Base-by-base conservation (phyloP, 1,140 invertebrate genomes). In the Proales similis region DNA sequence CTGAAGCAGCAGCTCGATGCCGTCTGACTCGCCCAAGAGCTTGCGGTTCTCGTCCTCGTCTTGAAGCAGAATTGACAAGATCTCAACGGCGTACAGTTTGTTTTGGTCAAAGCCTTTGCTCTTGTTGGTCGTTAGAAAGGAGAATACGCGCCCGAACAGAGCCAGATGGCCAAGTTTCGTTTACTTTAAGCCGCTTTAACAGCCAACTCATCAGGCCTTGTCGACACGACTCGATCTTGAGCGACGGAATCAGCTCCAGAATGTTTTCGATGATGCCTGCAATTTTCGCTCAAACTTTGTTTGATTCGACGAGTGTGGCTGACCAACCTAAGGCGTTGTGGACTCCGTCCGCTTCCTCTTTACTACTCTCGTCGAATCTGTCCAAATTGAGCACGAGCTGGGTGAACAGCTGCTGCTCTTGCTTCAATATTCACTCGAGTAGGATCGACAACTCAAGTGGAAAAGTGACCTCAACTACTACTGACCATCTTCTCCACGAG, bases 271-370 rank as follows among this genome's bases (percentile, higher is more conserved):
- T 69, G 30, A 80, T 76, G 38, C 69, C 77, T 75, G 64, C 26
- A 68, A 65, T 43, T 39, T 29, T 33, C 36, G 42, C 57, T 27
- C 1, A 43, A 2, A 57, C 2, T 3, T 2, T 47, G 2, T 3
- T 32, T 46, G 6, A 48, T 48, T 45, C 2, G 4, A 19, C n/a
- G 27, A 51, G 9, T 27, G 6, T 14, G n/a, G 20, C 4, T 39
- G 14, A 22, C 20, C 62, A 78, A 85, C 86, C 85, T 68, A 98
- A 78, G 12, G 90, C 88, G 71, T 96, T 94, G 72, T 94, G 89
- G 17, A 98, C 88, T 45, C 92, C 94, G 76, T 96, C 91, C 43
- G 85, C 81, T 76, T 98, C 94, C 76, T 97, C 92, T 74, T 90
- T 89, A 3, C 90, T 83, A 64, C 77, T 79, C 78, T 99, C 94